These are phyloP conservation scores for Cyprinella venusta DNA, from an alignment of 2,797 vertebrate genomes.

Conservation along the genomic window DNA sequence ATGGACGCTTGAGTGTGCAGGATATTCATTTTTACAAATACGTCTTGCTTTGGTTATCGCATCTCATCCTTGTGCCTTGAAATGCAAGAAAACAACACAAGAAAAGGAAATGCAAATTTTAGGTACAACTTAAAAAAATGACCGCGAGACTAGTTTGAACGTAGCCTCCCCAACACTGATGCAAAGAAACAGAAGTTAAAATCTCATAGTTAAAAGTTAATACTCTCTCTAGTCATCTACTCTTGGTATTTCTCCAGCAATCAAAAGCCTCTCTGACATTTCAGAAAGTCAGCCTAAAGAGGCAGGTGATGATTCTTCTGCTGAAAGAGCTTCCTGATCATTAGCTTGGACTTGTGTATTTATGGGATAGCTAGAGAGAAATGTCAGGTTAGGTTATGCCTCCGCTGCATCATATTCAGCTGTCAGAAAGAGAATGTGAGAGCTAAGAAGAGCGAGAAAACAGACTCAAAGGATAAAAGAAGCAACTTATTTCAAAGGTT, in stretches of 20 bases:
- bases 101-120: not conserved
- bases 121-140: not conserved
- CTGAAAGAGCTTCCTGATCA: slow-evolving; percentile 49
- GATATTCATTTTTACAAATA: not conserved
- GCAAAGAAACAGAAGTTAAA: not conserved
- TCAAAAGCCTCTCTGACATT: slow-evolving; percentile 43
- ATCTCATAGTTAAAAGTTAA: not conserved
- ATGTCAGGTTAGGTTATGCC: slow-evolving; percentile 64
- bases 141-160: not conserved
- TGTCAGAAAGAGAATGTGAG: slow-evolving; percentile 59
- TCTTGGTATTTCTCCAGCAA: slow-evolving; percentile 60
- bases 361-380: slow-evolving; percentile 60
- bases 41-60: not conserved
- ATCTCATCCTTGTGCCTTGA: not conserved
- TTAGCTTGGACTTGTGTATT: slow-evolving; percentile 47
- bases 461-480: slow-evolving; percentile 37
- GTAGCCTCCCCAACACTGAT: not conserved
- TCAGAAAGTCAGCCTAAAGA: slow-evolving; percentile 60
- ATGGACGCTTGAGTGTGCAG: not conserved
- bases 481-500: slow-evolving; percentile 13
- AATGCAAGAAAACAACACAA: not conserved
- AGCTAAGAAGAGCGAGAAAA: slow-evolving; percentile 54
- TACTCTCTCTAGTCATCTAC: slow-evolving; percentile 26
- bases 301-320: slow-evolving; percentile 65
- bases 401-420: slow-evolving; percentile 54